Conservation (phyloP, 2,888 invertebrate species). For the Amiota mariae region DNA sequence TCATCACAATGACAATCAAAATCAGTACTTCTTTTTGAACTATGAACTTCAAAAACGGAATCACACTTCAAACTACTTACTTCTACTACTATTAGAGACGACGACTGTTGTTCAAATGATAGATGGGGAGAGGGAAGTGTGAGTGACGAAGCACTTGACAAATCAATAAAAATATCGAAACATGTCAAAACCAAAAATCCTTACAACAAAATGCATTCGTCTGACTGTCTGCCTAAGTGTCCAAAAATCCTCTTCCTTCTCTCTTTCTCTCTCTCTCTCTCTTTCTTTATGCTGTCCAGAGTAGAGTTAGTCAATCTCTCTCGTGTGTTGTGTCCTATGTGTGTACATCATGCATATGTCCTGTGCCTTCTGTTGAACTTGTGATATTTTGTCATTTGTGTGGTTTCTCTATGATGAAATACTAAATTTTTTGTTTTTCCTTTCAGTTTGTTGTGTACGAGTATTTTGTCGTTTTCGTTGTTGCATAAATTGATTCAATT, state of each 20-base stretch:
- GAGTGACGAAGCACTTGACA: not conserved
- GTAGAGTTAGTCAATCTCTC: no score
- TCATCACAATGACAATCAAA: no score
- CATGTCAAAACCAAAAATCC: slow-evolving; percentile 23
- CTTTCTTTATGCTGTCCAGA: no score
- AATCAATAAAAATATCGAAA: slow-evolving; percentile 28
- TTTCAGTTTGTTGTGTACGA: not conserved
- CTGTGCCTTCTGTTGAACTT: not conserved
- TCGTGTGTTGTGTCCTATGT: no score
- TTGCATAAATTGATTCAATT: no score
- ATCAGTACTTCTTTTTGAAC: no score
- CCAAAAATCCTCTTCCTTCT: not conserved
- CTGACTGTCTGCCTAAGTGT: not conserved
- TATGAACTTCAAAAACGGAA: no score
- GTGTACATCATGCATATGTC: no score
- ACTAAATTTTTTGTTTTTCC: not conserved
- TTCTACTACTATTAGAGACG: no score
- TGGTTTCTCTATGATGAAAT: slow-evolving; percentile 12
- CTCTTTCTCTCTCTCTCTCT: no score
- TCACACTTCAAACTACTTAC: no score
- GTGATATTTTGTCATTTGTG: slow-evolving; percentile 20
- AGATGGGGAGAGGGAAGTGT: not conserved
- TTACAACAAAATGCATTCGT: slow-evolving; percentile 8
- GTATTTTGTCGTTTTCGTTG: not conserved
- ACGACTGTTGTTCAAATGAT: not conserved